Base-by-base conservation (phyloP, 1,140 invertebrate species). In the Delia radicum region DNA sequence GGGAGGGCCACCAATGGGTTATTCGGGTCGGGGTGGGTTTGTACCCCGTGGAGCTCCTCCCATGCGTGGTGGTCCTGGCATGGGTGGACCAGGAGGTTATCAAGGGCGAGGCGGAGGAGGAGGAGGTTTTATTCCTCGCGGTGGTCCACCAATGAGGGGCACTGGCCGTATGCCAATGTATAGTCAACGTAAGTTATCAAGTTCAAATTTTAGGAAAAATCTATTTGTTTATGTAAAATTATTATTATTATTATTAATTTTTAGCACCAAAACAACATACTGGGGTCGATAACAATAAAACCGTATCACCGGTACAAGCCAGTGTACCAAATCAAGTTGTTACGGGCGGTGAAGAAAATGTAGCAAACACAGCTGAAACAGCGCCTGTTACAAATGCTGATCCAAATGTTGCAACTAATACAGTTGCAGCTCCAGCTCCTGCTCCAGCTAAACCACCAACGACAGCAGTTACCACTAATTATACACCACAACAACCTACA, bases 281-380 rank as follows among this genome's bases (percentile, higher is more conserved):
- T 29, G 82, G 83, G 48, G 81, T 81, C n/a, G 84, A 85, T 46
- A 84, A 85, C 67, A 85, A 85, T 74, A 84, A 85, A 78, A 85
- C 83, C 21, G 82, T 83, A 12, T 83, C 84, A 7, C 82, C 84
- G 48, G 82, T 83, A 42, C 81, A 84, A 46, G 77, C 84, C 33
- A 77, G 80, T 28, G 24, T 77, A 13, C 18, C n/a, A 3, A 69
- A 33, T 33, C 65, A 69, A 69, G 65, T 69, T 6, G 29, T 69
- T 15, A 18, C 79, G 0, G 42, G 73, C 6, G 18, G 79, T n/a
- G 62, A 80, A 13, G 74, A 73, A 13, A 37, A 80, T 62, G 24
- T 74, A 61, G 65, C 74, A 73, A 74, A 72, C 15, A 12, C 62
- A 27, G 63, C 65, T 55, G 29, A 62, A 61, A 27, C 74, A 12